Conservation (phyloP, 2,797 vertebrate genomes). For the Mormyrus hasselquistii region DNA sequence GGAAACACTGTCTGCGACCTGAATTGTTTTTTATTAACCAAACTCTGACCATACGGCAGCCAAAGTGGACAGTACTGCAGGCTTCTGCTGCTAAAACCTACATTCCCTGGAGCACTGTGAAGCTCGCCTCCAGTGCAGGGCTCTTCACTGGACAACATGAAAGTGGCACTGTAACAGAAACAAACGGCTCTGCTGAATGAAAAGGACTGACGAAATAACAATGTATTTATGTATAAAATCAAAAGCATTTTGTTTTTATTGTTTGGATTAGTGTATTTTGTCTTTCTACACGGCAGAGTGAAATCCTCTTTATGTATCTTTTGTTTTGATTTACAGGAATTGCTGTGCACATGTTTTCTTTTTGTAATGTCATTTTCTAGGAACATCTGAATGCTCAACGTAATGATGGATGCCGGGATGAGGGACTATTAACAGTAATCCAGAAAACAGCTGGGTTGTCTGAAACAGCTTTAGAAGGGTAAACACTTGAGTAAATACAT, state of each 20-base stretch:
- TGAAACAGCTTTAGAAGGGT: not conserved
- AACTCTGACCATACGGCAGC: conserved; percentile 4
- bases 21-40: not conserved
- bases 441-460: not conserved
- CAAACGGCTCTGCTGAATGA: not conserved
- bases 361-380: conserved; percentile 18
- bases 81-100: not conserved
- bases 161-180: not conserved
- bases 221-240: conserved; percentile 4
- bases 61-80: not conserved
- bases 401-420: not conserved
- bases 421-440: not conserved
- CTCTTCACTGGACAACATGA: not conserved
- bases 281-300: not conserved
- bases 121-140: not conserved
- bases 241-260: not conserved
- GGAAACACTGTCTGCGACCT: not conserved
- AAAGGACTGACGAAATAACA: not conserved
- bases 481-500: not conserved
- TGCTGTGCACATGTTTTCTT: conserved; percentile 17
- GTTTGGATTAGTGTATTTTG: conserved; percentile 13
- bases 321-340: not conserved
- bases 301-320: not conserved
- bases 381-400: not conserved
- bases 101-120: not conserved